phyloP scores from a whole-genome alignment of 30 jellyfish, hydroid and myxozoan species.

The Morbakka virulenta region DNA sequence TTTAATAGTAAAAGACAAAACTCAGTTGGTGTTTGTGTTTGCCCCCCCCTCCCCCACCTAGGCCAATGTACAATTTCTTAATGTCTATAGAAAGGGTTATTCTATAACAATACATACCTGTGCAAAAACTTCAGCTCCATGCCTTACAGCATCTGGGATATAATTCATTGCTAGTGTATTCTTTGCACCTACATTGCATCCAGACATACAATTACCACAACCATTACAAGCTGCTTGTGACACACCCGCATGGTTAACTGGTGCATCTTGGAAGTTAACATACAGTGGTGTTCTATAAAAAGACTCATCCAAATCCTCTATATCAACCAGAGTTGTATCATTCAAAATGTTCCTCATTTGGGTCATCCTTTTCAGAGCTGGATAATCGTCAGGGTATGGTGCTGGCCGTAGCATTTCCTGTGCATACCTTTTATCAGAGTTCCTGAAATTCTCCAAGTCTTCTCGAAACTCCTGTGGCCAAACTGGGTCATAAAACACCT shows the following conservation, averaged over 20 bases:
- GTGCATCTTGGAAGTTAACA: constrained; percentile 88
- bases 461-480: constrained; percentile 98
- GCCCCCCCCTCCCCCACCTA: too few species aligned
- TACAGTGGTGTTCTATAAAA: constrained; percentile 86
- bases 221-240: constrained; percentile 99
- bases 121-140: constrained; percentile 93
- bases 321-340: constrained; percentile 67
- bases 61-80: too few species aligned
- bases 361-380: constrained; percentile 78
- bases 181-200: constrained; percentile 96
- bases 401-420: constrained; percentile 95
- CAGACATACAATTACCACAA: constrained; percentile 98
- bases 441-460: constrained; percentile 82
- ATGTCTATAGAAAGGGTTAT: too few species aligned
- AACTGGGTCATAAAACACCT: constrained; percentile 92
- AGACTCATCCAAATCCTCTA: constrained; percentile 88
- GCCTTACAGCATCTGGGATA: constrained; percentile 90
- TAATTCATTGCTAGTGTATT: constrained; percentile 91
- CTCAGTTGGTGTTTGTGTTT: too few species aligned
- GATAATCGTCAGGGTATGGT: constrained; percentile 97
- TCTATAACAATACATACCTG: constrained; percentile 56
- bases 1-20: too few species aligned
- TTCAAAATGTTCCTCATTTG: constrained; percentile 76
- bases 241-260: constrained; percentile 88
- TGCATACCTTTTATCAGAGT: constrained; percentile 78